Conservation (phyloP, 2,113 vertebrate genomes). For the Felis chaus region DNA sequence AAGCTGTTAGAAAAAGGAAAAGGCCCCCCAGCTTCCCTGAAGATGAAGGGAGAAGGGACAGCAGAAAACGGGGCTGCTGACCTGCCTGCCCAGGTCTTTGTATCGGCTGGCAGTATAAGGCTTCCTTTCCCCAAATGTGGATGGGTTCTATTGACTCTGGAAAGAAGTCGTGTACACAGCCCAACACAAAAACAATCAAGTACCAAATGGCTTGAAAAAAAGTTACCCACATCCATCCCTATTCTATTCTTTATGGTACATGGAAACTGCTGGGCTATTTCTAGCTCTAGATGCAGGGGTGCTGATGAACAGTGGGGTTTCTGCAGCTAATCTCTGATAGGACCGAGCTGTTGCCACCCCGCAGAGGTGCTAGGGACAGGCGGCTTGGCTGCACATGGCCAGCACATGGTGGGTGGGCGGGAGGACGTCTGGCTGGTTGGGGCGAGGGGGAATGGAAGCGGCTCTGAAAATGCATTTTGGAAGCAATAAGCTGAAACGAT, state of each 20-base stretch:
- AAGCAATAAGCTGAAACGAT: conserved; percentile 22
- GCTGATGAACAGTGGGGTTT: conserved; percentile 53
- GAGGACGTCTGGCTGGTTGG: conserved; percentile 60
- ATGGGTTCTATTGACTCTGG: neutral
- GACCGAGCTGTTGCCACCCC: conserved; percentile 62
- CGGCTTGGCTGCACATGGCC: conserved; percentile 59
- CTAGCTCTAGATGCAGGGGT: conserved; percentile 40
- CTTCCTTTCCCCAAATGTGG: neutral
- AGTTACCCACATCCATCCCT: neutral
- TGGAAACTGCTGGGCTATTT: conserved; percentile 65
- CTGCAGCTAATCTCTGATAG: conserved; percentile 60
- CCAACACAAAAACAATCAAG: conserved; percentile 36
- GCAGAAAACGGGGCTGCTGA: neutral
- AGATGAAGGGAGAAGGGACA: neutral
- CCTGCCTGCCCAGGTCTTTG: neutral
- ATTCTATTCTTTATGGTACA: conserved; percentile 43
- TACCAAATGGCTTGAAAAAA: conserved; percentile 4
- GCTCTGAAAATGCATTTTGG: conserved; percentile 34
- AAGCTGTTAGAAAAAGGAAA: neutral
- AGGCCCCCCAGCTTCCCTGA: neutral
- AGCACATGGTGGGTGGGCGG: conserved; percentile 71
- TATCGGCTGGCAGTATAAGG: neutral
- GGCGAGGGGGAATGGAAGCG: neutral
- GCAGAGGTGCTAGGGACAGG: conserved; percentile 61
- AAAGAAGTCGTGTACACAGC: neutral